Evolutionary conservation across 2,888 invertebrate genomes (phyloP), one percentile per base, ranked within the genome.

Genomic region (Melikaiella ostensackeni): DNA sequence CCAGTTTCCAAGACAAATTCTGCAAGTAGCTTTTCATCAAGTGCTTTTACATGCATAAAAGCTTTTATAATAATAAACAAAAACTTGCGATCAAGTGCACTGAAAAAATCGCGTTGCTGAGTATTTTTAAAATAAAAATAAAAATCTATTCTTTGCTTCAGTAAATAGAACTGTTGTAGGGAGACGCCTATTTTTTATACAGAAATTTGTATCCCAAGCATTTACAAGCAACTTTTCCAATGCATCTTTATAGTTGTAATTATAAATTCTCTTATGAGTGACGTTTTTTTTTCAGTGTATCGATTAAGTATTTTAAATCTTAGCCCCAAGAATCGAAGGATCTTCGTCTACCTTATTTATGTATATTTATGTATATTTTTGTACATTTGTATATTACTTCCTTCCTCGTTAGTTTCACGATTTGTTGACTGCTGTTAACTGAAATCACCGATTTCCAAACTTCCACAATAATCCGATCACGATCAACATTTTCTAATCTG

Each of bases 401-500:
- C 19, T 63, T 63, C 21, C 50, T 50, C n/a, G 46, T 50, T 70
- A 50, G 27, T 30, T 70, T 70, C 33, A 70, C 6, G 24, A 66
- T 27, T 46, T 66, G 19, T 38, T 42, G 38, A 16, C 21, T 5
- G 19, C 9, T 55, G 50, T 55, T 21, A 55, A n/a, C 9, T n/a
- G n/a, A 21, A 55, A 55, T 3, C 16, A 9, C 21, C 50, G n/a
- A 21, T 9, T 21, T 55, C 50, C 11, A 16, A 77, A 55, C 27
- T 16, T 64, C 66, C 57, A 74, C 74, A 76, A 75, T 57, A 42
- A 57, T 66, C 64, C 35, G 33, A 35, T 57, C 75, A 76, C 30
- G 59, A 79, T 42, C 42, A 74, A 42, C 38, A 63, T 50, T 59
- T 61, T 75, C 46, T 75, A 46, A 66, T 78, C 74, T 78, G 61